Conservation (phyloP, 2,888 invertebrate species). For the Ommatoiulus sabulosus region DNA sequence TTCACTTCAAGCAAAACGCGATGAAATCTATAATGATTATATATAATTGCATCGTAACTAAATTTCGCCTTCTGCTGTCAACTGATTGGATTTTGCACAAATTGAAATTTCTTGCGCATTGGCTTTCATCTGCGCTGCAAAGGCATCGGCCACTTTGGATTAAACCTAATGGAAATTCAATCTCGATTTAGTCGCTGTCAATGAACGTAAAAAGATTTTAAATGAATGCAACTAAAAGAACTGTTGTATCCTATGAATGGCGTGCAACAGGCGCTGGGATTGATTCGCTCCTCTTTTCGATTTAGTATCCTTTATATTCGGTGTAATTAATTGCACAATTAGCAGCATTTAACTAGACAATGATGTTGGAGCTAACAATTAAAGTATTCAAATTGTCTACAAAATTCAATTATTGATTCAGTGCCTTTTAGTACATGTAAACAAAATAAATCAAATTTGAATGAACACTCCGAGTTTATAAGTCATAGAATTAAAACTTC, state of each 20-base stretch:
- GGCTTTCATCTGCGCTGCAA: background rate
- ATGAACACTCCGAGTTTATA: background rate
- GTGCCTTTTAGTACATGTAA: background rate
- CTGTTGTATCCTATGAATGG: background rate
- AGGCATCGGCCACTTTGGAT: background rate
- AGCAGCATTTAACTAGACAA: background rate
- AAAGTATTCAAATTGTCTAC: background rate
- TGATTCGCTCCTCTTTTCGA: background rate
- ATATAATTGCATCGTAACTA: background rate
- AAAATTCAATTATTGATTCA: background rate
- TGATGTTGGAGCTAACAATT: background rate
- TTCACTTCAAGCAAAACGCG: background rate
- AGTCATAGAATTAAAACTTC: background rate
- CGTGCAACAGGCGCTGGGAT: background rate
- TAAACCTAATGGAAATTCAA: constrained; percentile 23
- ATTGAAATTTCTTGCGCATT: background rate
- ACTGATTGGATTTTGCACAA: constrained; percentile 7
- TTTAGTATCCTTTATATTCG: background rate
- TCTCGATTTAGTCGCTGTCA: background rate
- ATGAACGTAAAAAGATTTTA: constrained; percentile 28
- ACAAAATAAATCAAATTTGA: background rate
- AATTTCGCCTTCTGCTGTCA: constrained; percentile 23
- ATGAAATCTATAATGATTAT: constrained; percentile 7
- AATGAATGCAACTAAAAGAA: constrained; percentile 12
- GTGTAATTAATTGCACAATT: background rate